Conservation (phyloP, 2,797 vertebrate species). For the Danio jaintianensis region DNA sequence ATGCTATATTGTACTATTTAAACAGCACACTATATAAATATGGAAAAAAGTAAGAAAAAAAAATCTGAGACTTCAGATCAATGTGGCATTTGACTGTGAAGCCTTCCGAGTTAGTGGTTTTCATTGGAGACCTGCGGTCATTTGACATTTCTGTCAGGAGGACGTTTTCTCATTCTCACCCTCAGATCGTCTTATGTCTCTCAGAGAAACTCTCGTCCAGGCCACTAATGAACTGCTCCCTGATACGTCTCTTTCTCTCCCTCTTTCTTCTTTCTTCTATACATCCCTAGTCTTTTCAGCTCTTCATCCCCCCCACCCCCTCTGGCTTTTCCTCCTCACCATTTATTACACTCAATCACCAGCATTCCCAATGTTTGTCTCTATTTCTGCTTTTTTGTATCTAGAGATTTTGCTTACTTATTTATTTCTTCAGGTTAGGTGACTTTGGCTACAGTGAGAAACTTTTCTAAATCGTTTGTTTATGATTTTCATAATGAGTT, state of each 20-base stretch:
- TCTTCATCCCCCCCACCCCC: background rate
- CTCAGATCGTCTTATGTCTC: constrained; percentile 17
- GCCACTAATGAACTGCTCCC: constrained; percentile 35
- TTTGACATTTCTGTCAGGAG: constrained; percentile 42
- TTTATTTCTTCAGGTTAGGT: constrained; percentile 6
- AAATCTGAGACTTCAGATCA: constrained; percentile 16
- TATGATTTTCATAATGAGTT: background rate
- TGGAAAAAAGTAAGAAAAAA: too few species aligned
- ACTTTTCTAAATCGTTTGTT: background rate
- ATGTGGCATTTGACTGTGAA: constrained; percentile 15
- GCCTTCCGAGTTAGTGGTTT: constrained; percentile 16
- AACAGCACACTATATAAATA: background rate
- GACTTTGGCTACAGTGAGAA: background rate
- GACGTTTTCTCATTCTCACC: constrained; percentile 20
- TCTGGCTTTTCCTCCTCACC: background rate
- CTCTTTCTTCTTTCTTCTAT: background rate
- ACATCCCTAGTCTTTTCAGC: background rate
- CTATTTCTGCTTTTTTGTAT: background rate
- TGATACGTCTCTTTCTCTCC: background rate
- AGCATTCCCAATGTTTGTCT: background rate
- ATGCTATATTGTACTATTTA: background rate
- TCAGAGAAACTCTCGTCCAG: constrained; percentile 17
- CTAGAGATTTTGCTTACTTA: background rate
- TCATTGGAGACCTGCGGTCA: constrained; percentile 22
- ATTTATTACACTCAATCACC: constrained; percentile 25